Evolutionary conservation across 2,797 vertebrate genomes (phyloP).

Genomic region (Apodemus agrarius): DNA sequence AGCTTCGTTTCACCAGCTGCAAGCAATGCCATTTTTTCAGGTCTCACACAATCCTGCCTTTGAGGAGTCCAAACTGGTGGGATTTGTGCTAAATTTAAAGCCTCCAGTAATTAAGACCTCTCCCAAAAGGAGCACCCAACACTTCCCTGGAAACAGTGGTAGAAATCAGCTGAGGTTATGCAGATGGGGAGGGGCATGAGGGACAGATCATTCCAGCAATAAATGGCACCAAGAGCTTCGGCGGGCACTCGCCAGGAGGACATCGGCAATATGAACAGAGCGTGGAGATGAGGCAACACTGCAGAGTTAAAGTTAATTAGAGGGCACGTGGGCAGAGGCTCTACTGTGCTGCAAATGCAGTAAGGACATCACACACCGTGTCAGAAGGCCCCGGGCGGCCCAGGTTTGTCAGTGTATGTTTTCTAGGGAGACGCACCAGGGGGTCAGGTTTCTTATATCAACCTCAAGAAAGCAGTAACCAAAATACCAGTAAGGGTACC

Average conservation of each 20-base stretch:
- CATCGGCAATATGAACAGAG: conserved; percentile 67
- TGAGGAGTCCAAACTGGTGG: background rate
- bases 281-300: conserved; percentile 68
- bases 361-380: conserved; percentile 84
- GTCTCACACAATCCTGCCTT: conserved; percentile 34
- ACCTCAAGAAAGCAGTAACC: background rate
- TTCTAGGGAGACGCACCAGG: background rate
- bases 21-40: conserved; percentile 38
- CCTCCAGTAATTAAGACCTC: conserved; percentile 1
- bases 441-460: conserved; percentile 22
- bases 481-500: background rate
- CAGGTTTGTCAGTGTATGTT: conserved; percentile 66
- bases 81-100: conserved; percentile 10
- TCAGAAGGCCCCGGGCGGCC: conserved; percentile 85
- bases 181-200: background rate
- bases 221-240: conserved; percentile 61
- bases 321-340: conserved; percentile 87
- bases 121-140: conserved; percentile 11
- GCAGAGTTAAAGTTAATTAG: conserved; percentile 88
- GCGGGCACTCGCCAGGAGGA: conserved; percentile 50
- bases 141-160: background rate
- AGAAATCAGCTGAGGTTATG: background rate
- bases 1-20: background rate
- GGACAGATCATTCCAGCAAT: conserved; percentile 48
- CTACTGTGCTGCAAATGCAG: conserved; percentile 84